A percentile compares a stretch with the other conserved stretches of the same genome.
phyloP scores from a whole-genome alignment of 2,888 invertebrate genomes.

The Scrobipalpa atriplicella region DNA sequence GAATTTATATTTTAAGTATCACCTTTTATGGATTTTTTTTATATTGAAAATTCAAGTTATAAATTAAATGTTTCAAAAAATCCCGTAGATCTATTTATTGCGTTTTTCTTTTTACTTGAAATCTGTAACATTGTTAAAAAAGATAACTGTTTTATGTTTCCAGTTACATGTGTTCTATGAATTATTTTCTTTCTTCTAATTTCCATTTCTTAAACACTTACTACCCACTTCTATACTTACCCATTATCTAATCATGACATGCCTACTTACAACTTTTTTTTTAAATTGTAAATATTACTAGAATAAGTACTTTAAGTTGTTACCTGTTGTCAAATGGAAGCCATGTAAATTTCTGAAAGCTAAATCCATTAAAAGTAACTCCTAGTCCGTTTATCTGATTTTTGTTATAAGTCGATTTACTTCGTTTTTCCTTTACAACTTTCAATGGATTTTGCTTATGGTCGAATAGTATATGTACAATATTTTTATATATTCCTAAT shows the following conservation, averaged over 20 bases:
- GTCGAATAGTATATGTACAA: slow-evolving; percentile 43
- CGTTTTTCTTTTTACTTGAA: too few relatives aligned
- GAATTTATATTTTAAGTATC: too few relatives aligned
- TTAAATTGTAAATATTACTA: slow-evolving; percentile 23
- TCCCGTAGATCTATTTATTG: too few relatives aligned
- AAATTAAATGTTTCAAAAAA: too few relatives aligned
- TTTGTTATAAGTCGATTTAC: slow-evolving; percentile 41
- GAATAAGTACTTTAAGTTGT: slow-evolving; percentile 53
- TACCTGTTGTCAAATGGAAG: slow-evolving; percentile 59
- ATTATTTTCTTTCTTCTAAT: not conserved
- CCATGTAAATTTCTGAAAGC: slow-evolving; percentile 54
- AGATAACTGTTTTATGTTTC: too few relatives aligned
- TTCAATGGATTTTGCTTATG: slow-evolving; percentile 63
- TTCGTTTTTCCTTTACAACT: slow-evolving; percentile 46
- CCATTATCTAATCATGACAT: not conserved
- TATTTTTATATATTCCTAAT: slow-evolving; percentile 11
- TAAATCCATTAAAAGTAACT: slow-evolving; percentile 57
- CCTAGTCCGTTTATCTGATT: slow-evolving; percentile 75
- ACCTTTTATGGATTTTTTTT: too few relatives aligned
- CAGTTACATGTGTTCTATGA: too few relatives aligned
- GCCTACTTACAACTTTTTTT: not conserved
- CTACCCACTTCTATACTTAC: not conserved
- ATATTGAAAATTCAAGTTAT: too few relatives aligned
- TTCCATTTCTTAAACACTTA: not conserved
- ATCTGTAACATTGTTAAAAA: too few relatives aligned